phyloP scores from a whole-genome alignment of 2,113 vertebrate species.

The Azemiops feae region DNA sequence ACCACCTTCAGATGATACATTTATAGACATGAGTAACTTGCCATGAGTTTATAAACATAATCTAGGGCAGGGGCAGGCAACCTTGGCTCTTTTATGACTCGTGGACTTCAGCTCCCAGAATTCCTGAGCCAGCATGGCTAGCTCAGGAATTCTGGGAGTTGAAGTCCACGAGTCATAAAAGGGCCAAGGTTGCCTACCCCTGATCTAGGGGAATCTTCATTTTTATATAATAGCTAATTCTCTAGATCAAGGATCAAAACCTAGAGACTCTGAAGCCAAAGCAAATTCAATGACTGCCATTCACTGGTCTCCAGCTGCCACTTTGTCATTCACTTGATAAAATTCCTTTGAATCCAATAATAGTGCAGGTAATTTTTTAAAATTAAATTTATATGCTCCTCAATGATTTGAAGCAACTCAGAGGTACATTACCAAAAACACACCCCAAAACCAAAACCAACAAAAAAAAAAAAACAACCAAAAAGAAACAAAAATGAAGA shows the following conservation, averaged over 20 bases:
- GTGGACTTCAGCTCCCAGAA: no score
- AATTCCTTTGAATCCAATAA: neutral
- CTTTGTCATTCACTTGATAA: neutral
- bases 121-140: no score
- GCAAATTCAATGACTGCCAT: neutral
- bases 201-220: slow-evolving; percentile 1
- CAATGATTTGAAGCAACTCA: no score
- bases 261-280: neutral
- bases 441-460: neutral
- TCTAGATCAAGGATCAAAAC: neutral
- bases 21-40: neutral
- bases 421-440: neutral
- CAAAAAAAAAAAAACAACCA: no score
- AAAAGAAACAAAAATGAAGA: neutral
- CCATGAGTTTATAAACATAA: slow-evolving; percentile 22
- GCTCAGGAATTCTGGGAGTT: no score
- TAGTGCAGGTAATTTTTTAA: neutral
- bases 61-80: no score
- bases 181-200: no score
- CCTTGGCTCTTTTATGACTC: no score
- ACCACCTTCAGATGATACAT: neutral
- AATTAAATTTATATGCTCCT: neutral
- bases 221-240: neutral
- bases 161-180: no score
- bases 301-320: neutral